A percentile compares a stretch with the other conserved stretches of the same genome.
phyloP scores from a whole-genome alignment of 2,797 vertebrate species.

The Chloroceryle inda region DNA sequence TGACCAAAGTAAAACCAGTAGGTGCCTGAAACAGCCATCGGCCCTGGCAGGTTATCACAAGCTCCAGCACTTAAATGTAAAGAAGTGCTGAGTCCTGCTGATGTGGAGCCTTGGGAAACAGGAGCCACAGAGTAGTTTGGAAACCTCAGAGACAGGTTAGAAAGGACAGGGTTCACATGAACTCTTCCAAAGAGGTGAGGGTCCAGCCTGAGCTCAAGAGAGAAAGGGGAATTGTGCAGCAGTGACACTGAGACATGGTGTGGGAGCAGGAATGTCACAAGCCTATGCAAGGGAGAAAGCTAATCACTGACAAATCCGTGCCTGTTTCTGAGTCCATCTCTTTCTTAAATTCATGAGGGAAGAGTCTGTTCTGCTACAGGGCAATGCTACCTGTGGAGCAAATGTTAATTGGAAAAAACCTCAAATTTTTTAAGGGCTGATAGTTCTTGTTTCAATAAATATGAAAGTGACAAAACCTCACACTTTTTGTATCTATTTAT shows the following conservation, averaged over 20 bases:
- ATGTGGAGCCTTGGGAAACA: not conserved
- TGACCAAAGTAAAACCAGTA: not conserved
- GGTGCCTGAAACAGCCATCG: not conserved
- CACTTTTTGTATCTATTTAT: too few relatives aligned
- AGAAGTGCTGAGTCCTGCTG: not conserved
- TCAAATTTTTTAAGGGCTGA: not conserved
- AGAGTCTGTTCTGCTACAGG: not conserved
- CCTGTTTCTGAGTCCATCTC: not conserved
- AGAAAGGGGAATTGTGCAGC: not conserved
- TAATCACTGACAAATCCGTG: not conserved
- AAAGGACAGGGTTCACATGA: not conserved
- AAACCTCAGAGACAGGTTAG: not conserved
- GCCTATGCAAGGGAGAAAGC: not conserved
- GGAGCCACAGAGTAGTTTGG: not conserved
- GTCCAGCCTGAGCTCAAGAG: not conserved
- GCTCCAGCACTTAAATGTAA: not conserved
- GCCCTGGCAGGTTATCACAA: not conserved
- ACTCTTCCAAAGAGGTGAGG: not conserved
- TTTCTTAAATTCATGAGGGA: not conserved
- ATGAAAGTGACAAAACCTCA: not conserved
- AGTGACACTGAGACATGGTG: not conserved
- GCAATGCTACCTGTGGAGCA: not conserved
- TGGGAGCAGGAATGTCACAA: not conserved
- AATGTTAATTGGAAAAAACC: not conserved
- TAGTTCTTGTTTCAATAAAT: not conserved